A percentile compares a stretch with the other conserved stretches of the same genome.
Conservation (phyloP, 2,888 invertebrate genomes). For the Agrypnus murinus region DNA sequence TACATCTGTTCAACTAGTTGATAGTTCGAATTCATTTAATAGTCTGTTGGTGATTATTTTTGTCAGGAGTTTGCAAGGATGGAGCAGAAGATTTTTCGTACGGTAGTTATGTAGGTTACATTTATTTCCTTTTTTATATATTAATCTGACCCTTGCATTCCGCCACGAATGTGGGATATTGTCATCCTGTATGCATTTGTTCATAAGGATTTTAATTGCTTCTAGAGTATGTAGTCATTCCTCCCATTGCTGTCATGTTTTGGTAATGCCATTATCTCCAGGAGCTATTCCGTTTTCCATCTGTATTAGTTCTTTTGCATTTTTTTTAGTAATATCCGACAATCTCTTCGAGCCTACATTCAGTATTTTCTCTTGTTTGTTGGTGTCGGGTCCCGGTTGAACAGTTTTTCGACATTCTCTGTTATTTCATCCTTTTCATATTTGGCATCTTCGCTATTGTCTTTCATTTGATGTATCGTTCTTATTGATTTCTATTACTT, state of each 20-base stretch:
- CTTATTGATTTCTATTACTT: conserved; percentile 5
- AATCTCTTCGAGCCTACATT: conserved; percentile 4
- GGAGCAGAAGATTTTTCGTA: background rate
- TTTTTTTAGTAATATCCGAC: background rate
- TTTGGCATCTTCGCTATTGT: conserved; percentile 8
- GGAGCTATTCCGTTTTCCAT: conserved; percentile 3
- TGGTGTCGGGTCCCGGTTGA: background rate
- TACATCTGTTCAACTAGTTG: background rate
- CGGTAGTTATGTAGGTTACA: conserved; percentile 9
- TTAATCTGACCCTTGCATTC: background rate
- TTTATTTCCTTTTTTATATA: conserved; percentile 4
- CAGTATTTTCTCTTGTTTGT: conserved; percentile 3
- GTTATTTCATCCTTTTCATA: background rate
- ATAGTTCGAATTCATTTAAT: too few relatives aligned
- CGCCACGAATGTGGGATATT: background rate
- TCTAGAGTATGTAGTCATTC: conserved; percentile 3
- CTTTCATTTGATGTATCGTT: conserved; percentile 3
- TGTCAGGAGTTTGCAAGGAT: too few relatives aligned
- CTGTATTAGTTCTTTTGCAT: background rate
- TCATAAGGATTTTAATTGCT: conserved; percentile 1
- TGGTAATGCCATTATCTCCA: conserved; percentile 7
- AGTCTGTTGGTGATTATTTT: conserved; percentile 9
- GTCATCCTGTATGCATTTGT: conserved; percentile 1
- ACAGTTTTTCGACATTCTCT: conserved; percentile 5
- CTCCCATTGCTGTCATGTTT: conserved; percentile 9